phyloP scores from a whole-genome alignment of 2,888 invertebrate species.

The Muschampia plurimacula region DNA sequence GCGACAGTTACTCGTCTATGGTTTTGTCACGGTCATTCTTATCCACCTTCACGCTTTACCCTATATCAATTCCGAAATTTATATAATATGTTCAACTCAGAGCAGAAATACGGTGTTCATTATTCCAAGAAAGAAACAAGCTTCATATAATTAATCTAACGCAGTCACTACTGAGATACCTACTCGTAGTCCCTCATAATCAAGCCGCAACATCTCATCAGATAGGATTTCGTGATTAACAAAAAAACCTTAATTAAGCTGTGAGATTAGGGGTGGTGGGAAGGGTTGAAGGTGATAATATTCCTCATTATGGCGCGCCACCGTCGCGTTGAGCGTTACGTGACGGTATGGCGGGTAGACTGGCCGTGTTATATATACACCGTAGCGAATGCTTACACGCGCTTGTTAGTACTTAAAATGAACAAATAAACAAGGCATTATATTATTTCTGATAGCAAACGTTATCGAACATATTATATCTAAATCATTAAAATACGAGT shows the following conservation, averaged over 20 bases:
- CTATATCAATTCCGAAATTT: too few species aligned
- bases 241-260: constrained; percentile 39
- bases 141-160: neutral
- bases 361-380: constrained; percentile 16
- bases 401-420: neutral
- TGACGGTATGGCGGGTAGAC: constrained; percentile 27
- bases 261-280: constrained; percentile 7
- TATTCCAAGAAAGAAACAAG: neutral
- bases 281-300: constrained; percentile 35
- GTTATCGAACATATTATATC: too few species aligned
- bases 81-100: neutral
- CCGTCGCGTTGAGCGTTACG: constrained; percentile 29
- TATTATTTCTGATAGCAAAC: too few species aligned
- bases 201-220: constrained; percentile 25
- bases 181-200: constrained; percentile 17
- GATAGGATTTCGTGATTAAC: constrained; percentile 34
- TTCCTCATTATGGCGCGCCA: constrained; percentile 36
- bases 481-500: too few species aligned
- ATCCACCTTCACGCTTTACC: too few species aligned
- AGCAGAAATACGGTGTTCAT: neutral
- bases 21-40: too few species aligned
- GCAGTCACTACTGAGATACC: neutral
- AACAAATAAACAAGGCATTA: too few species aligned
- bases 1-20: too few species aligned
- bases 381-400: neutral